Conservation (phyloP, 2,888 invertebrate species). For the Cistogaster globosa region DNA sequence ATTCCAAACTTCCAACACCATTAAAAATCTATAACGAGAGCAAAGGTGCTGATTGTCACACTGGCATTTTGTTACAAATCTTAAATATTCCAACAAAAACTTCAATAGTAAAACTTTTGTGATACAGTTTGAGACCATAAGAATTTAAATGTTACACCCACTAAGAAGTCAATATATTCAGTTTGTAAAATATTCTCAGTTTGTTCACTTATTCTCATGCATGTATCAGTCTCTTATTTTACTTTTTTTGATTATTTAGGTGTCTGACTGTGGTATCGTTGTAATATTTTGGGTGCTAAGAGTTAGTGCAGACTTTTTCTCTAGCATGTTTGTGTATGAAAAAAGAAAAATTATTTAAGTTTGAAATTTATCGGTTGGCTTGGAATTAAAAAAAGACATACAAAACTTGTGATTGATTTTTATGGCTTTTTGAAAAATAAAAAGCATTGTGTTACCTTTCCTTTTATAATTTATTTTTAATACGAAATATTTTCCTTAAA, state of each 20-base stretch:
- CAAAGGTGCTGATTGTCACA: conserved; percentile 72
- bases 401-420: conserved; percentile 62
- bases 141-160: conserved; percentile 69
- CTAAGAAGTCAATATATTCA: conserved; percentile 57
- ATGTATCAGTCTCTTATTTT: conserved; percentile 6
- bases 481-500: conserved; percentile 27
- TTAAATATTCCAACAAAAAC: conserved; percentile 17
- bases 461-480: background rate
- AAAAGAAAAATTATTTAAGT: conserved; percentile 52
- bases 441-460: background rate
- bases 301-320: conserved; percentile 53
- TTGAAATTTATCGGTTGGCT: conserved; percentile 59
- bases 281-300: conserved; percentile 58
- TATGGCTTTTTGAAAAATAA: conserved; percentile 49
- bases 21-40: conserved; percentile 57
- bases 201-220: conserved; percentile 42
- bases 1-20: conserved; percentile 56
- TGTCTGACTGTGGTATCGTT: conserved; percentile 17
- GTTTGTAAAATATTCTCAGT: conserved; percentile 36
- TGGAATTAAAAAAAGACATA: background rate
- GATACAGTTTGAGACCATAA: conserved; percentile 39
- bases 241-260: conserved; percentile 11
- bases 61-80: conserved; percentile 43
- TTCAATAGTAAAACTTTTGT: conserved; percentile 27
- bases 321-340: background rate